Base-by-base conservation (phyloP, 2,888 invertebrate species). In the Copidosoma aretas region DNA sequence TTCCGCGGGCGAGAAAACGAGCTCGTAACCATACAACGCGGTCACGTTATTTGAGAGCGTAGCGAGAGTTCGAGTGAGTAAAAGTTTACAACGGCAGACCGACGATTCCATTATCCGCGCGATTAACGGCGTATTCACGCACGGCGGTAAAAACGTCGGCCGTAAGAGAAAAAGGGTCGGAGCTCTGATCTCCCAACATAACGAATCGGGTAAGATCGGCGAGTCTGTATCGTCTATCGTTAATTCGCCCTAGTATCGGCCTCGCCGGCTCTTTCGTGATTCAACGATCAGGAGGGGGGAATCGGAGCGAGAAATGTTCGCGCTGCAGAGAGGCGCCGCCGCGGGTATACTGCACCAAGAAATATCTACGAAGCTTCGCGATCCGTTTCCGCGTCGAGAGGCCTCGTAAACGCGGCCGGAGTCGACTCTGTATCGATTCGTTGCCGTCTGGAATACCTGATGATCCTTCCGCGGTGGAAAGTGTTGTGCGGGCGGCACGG, bases 151-250 rank as follows among this genome's bases (percentile, higher is more conserved):
- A 69, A 54, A 49, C 22, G n/a, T n/a, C 32, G 8, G 32, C 32
- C 43, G 24, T 61, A 61, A 64, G 51, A 43, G 41, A 19, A n/a
- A 56, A 59, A 32, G 43, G 63, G 1, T 8, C 25, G 5, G 52
- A n/a, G 10, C 52, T 52, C 19, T 52, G 21, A 52, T 51, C 49
- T n/a, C n/a, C n/a, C 32, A 32, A 5, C 8, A 5, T 52, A 5
- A 46, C 12, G 19, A 5, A 21, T 19, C 52, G 8, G 52, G 14
- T 19, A 12, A 64, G 66, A 63, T 67, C 63, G 63, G 59, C 60
- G 70, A 60, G 66, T 70, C 70, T 60, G 63, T 59, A 67, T 70
- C 66, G 70, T 70, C 66, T 59, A 67, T 70, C 66, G 70, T 70
- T 70, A 70, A 66, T 25, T 32, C 32, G 52, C 66, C 66, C 66